Percentiles rank a stretch among this genome's conserved stretches.
Conservation (phyloP, 2,888 invertebrate genomes). For the Harpagoxenus sublaevis region DNA sequence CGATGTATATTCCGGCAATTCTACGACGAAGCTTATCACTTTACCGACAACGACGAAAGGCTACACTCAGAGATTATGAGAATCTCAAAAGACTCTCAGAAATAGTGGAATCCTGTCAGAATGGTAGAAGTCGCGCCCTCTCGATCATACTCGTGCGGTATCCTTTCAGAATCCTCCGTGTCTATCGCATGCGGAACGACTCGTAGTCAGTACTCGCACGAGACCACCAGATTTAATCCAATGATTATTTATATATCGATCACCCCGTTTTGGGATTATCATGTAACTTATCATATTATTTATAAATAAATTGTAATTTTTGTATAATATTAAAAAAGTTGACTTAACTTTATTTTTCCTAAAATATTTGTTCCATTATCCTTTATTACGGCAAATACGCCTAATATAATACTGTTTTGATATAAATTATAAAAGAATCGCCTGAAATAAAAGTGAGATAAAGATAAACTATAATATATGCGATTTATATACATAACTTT, state of each 20-base stretch:
- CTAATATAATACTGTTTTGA: neutral
- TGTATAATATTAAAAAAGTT: conserved; percentile 62
- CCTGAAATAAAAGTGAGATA: neutral
- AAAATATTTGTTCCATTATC: neutral
- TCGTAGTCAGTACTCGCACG: conserved; percentile 74
- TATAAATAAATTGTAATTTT: conserved; percentile 80
- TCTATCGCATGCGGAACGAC: conserved; percentile 58
- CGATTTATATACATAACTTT: neutral
- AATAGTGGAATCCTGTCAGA: conserved; percentile 57
- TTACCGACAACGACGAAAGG: neutral
- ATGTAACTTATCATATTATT: conserved; percentile 79
- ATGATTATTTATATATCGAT: conserved; percentile 78
- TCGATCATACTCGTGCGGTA: conserved; percentile 63
- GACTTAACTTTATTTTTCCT: neutral
- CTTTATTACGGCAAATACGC: neutral
- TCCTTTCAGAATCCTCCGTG: conserved; percentile 59
- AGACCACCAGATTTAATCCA: conserved; percentile 71
- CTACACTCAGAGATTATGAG: conserved; percentile 25
- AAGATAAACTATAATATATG: neutral
- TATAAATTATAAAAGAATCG: neutral
- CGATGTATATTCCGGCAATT: conserved; percentile 5
- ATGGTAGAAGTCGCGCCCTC: conserved; percentile 64
- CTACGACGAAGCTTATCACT: neutral
- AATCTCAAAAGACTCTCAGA: conserved; percentile 32
- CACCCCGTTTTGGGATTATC: conserved; percentile 60